Evolutionary conservation across 1,140 invertebrate genomes (phyloP).

Genomic region (Drosophila grimshawi): DNA sequence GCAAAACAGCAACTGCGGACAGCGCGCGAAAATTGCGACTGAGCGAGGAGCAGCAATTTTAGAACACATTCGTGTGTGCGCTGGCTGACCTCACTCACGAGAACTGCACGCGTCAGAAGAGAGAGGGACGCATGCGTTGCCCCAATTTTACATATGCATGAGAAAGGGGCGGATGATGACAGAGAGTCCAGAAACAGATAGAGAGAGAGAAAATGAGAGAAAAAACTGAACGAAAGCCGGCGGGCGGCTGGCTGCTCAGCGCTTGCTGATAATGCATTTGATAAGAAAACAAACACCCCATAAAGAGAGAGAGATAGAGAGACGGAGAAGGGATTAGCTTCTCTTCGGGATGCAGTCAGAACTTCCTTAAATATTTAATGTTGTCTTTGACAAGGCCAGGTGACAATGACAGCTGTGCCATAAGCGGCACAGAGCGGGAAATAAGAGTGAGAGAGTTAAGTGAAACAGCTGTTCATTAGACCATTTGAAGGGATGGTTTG

Average conservation of each 20-base stretch:
- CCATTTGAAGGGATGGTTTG: neutral
- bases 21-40: constrained; percentile 46
- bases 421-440: neutral
- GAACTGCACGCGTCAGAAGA: constrained; percentile 1
- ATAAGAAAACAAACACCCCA: neutral
- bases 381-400: neutral
- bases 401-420: constrained; percentile 23
- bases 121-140: constrained; percentile 34
- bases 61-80: constrained; percentile 4
- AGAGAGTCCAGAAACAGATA: neutral
- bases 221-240: constrained; percentile 20
- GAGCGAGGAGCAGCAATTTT: neutral
- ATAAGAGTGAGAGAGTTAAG: neutral
- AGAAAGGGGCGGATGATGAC: neutral
- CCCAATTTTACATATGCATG: constrained; percentile 3
- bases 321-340: neutral
- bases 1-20: constrained; percentile 49
- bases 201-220: neutral
- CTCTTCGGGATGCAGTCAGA: neutral
- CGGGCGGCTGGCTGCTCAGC: constrained; percentile 14
- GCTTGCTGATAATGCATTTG: constrained; percentile 12
- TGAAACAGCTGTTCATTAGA: constrained; percentile 20
- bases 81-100: constrained; percentile 3
- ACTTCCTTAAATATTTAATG: neutral
- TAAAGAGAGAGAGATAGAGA: neutral